Percentiles rank a stretch among this genome's conserved stretches.
Evolutionary conservation across 2,113 vertebrate genomes (phyloP).

Genomic region (Chrysemys picta): DNA sequence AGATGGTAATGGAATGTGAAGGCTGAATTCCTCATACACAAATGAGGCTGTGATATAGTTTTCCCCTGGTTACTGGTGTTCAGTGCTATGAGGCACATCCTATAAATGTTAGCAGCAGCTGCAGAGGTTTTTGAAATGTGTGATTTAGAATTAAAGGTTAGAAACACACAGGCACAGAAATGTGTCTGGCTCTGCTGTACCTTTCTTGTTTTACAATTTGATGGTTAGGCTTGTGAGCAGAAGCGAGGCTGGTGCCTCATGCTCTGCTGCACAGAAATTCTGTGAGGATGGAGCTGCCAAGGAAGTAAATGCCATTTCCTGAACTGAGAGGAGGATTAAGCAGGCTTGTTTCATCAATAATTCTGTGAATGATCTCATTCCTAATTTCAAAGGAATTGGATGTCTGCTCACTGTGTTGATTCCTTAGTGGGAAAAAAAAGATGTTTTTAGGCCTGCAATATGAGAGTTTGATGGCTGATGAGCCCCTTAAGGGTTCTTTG

Average conservation of each 20-base stretch:
- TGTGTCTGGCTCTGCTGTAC: neutral
- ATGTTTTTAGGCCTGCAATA: neutral
- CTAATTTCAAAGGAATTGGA: neutral
- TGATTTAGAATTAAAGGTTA: neutral
- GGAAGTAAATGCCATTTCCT: neutral
- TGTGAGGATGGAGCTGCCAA: neutral
- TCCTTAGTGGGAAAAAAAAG: neutral
- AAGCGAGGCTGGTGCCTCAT: neutral
- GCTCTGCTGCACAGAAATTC: neutral
- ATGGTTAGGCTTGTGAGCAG: neutral
- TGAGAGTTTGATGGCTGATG: neutral
- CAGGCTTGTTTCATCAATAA: neutral
- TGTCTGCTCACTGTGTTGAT: neutral
- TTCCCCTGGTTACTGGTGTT: neutral
- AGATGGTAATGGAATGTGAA: neutral
- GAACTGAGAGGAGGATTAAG: neutral
- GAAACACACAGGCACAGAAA: neutral
- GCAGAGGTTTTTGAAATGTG: neutral
- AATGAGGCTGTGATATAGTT: neutral
- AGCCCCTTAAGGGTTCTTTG: neutral
- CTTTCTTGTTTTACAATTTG: neutral
- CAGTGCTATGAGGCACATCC: neutral
- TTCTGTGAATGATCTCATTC: neutral
- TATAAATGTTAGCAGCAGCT: neutral
- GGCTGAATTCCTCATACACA: rapidly evolving